These are phyloP conservation scores for Ascidia mentula DNA, from an alignment of 23 tunicate species.

Conservation along the genomic window DNA sequence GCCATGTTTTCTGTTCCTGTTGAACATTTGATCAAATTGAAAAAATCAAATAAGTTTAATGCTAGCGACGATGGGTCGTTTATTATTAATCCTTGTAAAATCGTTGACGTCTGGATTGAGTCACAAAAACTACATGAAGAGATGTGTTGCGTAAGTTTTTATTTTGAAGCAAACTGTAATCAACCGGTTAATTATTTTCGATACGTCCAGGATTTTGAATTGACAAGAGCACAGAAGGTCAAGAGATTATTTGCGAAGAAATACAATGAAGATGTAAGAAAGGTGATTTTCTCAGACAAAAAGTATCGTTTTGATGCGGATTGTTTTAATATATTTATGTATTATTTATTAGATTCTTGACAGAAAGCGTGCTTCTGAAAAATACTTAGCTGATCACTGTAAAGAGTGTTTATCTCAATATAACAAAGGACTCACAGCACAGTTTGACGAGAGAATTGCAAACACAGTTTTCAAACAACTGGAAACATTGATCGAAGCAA, in stretches of 20 bases:
- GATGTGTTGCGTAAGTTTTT: not conserved
- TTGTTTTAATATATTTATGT: not conserved
- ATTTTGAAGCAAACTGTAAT: not conserved
- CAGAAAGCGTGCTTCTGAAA: not conserved
- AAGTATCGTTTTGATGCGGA: not conserved
- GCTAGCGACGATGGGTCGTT: no score
- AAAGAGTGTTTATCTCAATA: not conserved
- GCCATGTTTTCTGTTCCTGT: no score
- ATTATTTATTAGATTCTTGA: not conserved
- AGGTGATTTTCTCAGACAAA: not conserved
- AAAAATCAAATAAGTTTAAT: no score
- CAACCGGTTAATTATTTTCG: no score
- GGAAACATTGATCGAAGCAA: not conserved
- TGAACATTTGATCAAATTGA: no score
- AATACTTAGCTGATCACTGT: not conserved
- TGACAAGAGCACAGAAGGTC: not conserved
- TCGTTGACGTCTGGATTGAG: not conserved
- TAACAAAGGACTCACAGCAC: not conserved
- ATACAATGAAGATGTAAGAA: not conserved
- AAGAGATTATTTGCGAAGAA: not conserved
- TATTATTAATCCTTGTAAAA: no score
- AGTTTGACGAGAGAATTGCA: not conserved
- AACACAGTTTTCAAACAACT: not conserved
- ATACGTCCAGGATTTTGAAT: no score
- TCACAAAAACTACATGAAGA: not conserved